These are phyloP conservation scores for Scomber japonicus DNA, from an alignment of 2,113 vertebrate genomes.

Conservation along the genomic window DNA sequence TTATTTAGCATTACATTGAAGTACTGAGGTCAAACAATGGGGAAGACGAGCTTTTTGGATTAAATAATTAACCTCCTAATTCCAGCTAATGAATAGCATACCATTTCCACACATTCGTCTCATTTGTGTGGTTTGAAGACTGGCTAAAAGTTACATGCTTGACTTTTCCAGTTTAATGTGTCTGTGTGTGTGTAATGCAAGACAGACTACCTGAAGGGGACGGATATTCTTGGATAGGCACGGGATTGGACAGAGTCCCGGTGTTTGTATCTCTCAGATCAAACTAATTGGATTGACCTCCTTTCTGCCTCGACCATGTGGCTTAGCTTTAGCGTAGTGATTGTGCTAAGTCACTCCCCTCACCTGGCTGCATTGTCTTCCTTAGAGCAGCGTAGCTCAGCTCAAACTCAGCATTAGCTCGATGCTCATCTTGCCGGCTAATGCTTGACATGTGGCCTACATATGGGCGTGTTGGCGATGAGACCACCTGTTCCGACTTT, in stretches of 20 bases:
- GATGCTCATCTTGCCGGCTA: constrained; percentile 18
- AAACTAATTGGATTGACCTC: constrained; percentile 82
- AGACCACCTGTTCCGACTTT: constrained; percentile 79
- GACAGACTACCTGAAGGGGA: constrained; percentile 1
- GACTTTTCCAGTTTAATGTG: neutral
- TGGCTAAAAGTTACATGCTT: neutral
- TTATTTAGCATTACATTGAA: neutral
- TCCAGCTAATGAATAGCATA: neutral
- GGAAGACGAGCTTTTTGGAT: neutral
- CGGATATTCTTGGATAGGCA: constrained; percentile 17
- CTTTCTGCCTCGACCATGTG: constrained; percentile 70
- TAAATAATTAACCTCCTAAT: constrained; percentile 23
- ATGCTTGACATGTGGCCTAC: constrained; percentile 73
- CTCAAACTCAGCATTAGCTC: constrained; percentile 18
- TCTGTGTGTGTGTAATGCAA: constrained; percentile 3
- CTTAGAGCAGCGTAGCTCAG: neutral
- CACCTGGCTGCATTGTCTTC: constrained; percentile 30
- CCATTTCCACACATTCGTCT: neutral
- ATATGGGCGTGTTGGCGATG: constrained; percentile 52
- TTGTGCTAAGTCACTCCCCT: constrained; percentile 61
- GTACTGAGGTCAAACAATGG: neutral
- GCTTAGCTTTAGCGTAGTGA: constrained; percentile 59
- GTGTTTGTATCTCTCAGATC: constrained; percentile 70
- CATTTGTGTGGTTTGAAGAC: neutral
- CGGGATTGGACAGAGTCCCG: constrained; percentile 51